Evolutionary conservation across 2,888 invertebrate species (phyloP).

Genomic region (Diabrotica balteata): DNA sequence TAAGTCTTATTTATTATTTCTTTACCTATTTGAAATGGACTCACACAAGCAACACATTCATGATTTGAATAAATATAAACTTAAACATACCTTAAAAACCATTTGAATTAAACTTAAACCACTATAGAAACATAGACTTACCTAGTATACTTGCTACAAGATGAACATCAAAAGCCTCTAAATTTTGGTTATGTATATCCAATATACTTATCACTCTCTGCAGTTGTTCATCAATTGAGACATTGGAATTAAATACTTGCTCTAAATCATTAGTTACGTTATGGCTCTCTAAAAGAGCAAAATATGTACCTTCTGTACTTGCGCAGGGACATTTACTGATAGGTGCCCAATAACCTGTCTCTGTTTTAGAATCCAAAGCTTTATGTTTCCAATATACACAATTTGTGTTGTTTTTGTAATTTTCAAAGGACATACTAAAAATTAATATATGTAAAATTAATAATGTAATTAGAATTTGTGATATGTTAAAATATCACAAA

Average conservation of each 20-base stretch:
- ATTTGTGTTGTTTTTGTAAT: constrained; percentile 17
- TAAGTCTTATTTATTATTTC: too few species aligned
- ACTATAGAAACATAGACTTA: constrained; percentile 4
- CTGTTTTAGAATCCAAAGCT: constrained; percentile 5
- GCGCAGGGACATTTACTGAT: constrained; percentile 6
- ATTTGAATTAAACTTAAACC: too few species aligned
- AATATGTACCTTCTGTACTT: constrained; percentile 14
- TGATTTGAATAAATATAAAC: too few species aligned
- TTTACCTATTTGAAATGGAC: too few species aligned
- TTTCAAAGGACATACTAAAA: constrained; percentile 19
- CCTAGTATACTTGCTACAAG: constrained; percentile 44
- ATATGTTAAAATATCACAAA: too few species aligned
- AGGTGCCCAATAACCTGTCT: constrained; percentile 20
- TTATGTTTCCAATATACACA: constrained; percentile 31
- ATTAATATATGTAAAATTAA: too few species aligned
- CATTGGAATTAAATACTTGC: constrained; percentile 22
- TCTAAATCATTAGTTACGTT: constrained; percentile 32
- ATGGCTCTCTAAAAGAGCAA: constrained; percentile 19
- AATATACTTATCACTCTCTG: constrained; percentile 22
- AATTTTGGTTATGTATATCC: constrained; percentile 1
- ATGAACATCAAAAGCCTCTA: constrained; percentile 43
- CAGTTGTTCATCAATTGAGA: constrained; percentile 23
- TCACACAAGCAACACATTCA: too few species aligned
- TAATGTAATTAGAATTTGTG: too few species aligned
- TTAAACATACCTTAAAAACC: too few species aligned